These are phyloP conservation scores for Nettapus auritus DNA, from an alignment of 2,113 vertebrate species.

Conservation along the genomic window DNA sequence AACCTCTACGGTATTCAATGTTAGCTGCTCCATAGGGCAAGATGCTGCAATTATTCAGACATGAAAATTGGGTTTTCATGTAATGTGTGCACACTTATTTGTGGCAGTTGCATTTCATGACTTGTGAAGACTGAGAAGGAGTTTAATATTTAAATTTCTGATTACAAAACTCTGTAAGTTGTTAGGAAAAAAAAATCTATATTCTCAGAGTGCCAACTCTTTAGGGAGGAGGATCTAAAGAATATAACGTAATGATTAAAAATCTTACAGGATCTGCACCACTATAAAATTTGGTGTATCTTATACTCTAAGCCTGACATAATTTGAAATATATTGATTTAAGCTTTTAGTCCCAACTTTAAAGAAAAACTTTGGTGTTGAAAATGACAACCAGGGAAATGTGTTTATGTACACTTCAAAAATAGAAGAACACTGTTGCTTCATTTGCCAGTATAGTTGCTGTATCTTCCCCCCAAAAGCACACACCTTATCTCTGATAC, in stretches of 20 bases:
- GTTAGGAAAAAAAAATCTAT: neutral
- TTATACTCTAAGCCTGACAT: neutral
- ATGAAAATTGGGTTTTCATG: neutral
- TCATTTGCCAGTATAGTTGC: neutral
- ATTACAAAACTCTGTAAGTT: neutral
- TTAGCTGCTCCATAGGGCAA: neutral
- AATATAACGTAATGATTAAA: neutral
- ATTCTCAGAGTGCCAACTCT: neutral
- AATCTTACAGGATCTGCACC: neutral
- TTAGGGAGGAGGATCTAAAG: neutral
- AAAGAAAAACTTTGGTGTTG: neutral
- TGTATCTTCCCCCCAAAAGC: neutral
- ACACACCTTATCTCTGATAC: neutral
- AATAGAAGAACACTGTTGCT: neutral
- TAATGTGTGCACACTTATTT: neutral
- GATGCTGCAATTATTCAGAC: neutral
- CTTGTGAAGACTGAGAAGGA: neutral
- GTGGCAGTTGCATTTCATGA: neutral
- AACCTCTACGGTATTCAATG: neutral
- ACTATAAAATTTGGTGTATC: neutral
- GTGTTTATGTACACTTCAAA: neutral
- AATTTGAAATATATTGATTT: neutral
- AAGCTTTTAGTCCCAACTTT: neutral
- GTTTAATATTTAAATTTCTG: neutral
- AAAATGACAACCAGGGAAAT: neutral